A percentile compares a stretch with the other conserved stretches of the same genome.
Evolutionary conservation across 2,888 invertebrate species (phyloP).

Genomic region (Trichacis sp.): DNA sequence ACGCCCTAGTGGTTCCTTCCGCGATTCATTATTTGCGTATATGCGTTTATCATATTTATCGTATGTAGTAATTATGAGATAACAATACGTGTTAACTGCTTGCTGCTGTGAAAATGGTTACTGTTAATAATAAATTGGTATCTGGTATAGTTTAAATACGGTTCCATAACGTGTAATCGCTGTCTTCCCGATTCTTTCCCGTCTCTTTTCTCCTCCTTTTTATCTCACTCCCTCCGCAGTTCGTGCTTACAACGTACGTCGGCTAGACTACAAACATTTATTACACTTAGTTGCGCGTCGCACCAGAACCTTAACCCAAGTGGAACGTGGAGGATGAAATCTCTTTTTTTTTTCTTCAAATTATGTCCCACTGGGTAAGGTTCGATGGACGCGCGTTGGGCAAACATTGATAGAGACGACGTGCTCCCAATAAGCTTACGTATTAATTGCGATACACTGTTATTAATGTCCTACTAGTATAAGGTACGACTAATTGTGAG

Average conservation of each 20-base stretch:
- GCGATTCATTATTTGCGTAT: slow-evolving; percentile 54
- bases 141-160: slow-evolving; percentile 65
- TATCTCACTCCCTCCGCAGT: slow-evolving; percentile 37
- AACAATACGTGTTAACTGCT: slow-evolving; percentile 50
- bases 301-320: slow-evolving; percentile 35
- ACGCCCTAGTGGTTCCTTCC: slow-evolving; percentile 67
- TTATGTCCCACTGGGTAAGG: no score
- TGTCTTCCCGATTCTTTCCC: slow-evolving; percentile 28
- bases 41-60: slow-evolving; percentile 12
- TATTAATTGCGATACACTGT: slow-evolving; percentile 65
- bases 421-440: slow-evolving; percentile 64
- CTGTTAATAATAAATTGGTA: slow-evolving; percentile 65
- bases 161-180: slow-evolving; percentile 55
- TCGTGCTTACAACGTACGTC: slow-evolving; percentile 66
- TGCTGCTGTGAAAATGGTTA: slow-evolving; percentile 58
- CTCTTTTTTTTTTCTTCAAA: background rate
- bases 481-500: slow-evolving; percentile 64
- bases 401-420: slow-evolving; percentile 64
- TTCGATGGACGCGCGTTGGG: slow-evolving; percentile 60
- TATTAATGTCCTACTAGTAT: slow-evolving; percentile 66
- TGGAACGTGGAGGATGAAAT: slow-evolving; percentile 22
- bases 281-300: slow-evolving; percentile 66
- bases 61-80: slow-evolving; percentile 57
- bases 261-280: slow-evolving; percentile 68
- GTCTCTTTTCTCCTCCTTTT: slow-evolving; percentile 37